phyloP scores from a whole-genome alignment of 2,113 vertebrate genomes.

The Antechinus flavipes region DNA sequence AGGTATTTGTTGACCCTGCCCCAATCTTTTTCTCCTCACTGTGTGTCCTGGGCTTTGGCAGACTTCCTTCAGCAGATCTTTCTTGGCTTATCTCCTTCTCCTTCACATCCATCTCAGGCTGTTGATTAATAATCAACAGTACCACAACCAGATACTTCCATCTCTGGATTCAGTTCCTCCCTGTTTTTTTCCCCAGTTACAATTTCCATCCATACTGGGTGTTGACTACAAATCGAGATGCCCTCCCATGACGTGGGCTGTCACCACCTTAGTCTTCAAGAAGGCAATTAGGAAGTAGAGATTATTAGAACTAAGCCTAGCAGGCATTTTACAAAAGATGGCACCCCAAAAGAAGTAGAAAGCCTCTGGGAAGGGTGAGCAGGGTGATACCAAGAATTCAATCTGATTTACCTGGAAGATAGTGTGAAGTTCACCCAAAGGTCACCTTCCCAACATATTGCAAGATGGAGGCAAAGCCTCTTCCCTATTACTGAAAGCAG shows the following conservation, averaged over 20 bases:
- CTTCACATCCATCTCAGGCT: not conserved
- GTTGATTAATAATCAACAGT: not conserved
- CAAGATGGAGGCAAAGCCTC: not conserved
- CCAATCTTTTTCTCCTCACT: not conserved
- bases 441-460: not conserved
- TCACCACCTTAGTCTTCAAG: not conserved
- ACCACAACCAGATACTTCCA: accelerated
- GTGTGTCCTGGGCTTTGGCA: not conserved
- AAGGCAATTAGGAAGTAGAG: slow-evolving; percentile 8
- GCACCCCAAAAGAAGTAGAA: not conserved
- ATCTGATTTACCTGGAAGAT: not conserved
- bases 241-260: not conserved
- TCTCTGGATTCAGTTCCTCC: not conserved
- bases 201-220: not conserved
- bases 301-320: slow-evolving; percentile 33
- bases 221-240: not conserved
- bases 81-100: not conserved
- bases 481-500: not conserved
- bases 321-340: slow-evolving; percentile 34
- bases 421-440: not conserved
- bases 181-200: not conserved
- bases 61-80: not conserved
- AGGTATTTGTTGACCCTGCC: not conserved
- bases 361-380: not conserved
- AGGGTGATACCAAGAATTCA: not conserved